A percentile compares a stretch with the other conserved stretches of the same genome.
phyloP scores from a whole-genome alignment of 2,113 vertebrate species.

The Origma solitaria region DNA sequence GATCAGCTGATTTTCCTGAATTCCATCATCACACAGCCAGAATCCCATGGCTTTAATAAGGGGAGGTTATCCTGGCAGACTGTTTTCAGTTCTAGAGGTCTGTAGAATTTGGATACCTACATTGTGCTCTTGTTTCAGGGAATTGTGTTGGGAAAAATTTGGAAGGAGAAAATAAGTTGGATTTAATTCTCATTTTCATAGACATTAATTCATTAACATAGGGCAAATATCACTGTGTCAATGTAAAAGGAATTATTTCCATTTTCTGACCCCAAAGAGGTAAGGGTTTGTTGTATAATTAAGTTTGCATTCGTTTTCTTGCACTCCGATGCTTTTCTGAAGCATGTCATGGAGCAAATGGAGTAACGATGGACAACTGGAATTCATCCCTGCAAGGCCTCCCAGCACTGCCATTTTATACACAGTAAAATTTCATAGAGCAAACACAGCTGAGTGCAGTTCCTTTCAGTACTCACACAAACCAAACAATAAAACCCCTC shows the following conservation, averaged over 20 bases:
- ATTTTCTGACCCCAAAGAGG: slow-evolving; percentile 13
- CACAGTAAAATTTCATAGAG: neutral
- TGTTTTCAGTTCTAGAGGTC: neutral
- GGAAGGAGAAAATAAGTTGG: neutral
- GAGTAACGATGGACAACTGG: slow-evolving; percentile 12
- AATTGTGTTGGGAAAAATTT: neutral
- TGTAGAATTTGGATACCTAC: neutral
- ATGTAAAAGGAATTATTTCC: neutral
- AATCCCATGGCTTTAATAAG: neutral
- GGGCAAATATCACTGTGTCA: neutral
- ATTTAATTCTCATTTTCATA: neutral
- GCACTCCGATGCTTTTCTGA: slow-evolving; percentile 17
- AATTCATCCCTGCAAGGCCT: neutral
- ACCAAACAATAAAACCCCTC: neutral
- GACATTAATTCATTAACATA: neutral
- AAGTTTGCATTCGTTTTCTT: slow-evolving; percentile 41
- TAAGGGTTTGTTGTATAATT: slow-evolving; percentile 19
- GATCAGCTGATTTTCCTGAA: neutral
- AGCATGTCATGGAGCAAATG: slow-evolving; percentile 7
- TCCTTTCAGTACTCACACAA: neutral
- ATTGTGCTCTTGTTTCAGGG: neutral
- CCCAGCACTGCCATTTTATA: neutral
- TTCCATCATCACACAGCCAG: neutral
- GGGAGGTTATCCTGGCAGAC: neutral
- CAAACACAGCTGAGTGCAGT: neutral